Percentiles rank a stretch among this genome's conserved stretches.
These are phyloP conservation scores for Phaethornis superciliosus DNA, from an alignment of 2,113 vertebrate species.

Conservation along the genomic window DNA sequence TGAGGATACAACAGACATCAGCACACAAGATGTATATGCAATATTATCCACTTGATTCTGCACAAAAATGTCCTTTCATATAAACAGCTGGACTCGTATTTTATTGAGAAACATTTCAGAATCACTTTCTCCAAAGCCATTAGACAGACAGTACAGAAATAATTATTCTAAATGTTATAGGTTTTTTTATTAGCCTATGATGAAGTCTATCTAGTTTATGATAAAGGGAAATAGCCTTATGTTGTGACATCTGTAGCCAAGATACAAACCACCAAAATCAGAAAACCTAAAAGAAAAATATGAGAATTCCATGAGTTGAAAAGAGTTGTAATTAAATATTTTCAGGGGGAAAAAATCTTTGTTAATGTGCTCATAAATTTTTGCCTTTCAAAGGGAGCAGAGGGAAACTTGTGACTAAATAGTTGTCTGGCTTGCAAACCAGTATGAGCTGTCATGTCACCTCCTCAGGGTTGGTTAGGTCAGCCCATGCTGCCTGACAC, in stretches of 20 bases:
- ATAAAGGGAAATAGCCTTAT: background rate
- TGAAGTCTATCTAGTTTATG: background rate
- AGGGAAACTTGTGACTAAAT: background rate
- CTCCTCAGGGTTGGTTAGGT: background rate
- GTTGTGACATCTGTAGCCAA: background rate
- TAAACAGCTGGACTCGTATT: background rate
- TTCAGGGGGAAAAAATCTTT: background rate
- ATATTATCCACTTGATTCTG: background rate
- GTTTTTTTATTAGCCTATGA: background rate
- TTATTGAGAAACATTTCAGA: background rate
- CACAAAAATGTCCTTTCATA: background rate
- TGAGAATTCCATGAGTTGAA: background rate
- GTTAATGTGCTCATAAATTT: background rate
- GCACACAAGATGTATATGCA: background rate
- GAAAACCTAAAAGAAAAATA: background rate
- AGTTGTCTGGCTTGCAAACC: background rate
- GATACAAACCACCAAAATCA: background rate
- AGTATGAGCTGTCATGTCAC: background rate
- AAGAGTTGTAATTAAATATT: background rate
- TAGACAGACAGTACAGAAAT: background rate
- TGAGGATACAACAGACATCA: background rate
- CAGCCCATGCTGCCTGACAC: background rate
- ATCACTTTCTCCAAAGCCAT: background rate
- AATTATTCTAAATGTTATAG: background rate
- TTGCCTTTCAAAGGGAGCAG: background rate